A percentile compares a stretch with the other conserved stretches of the same genome.
phyloP scores from a whole-genome alignment of 2,888 invertebrate genomes.

The Agrotis puta region DNA sequence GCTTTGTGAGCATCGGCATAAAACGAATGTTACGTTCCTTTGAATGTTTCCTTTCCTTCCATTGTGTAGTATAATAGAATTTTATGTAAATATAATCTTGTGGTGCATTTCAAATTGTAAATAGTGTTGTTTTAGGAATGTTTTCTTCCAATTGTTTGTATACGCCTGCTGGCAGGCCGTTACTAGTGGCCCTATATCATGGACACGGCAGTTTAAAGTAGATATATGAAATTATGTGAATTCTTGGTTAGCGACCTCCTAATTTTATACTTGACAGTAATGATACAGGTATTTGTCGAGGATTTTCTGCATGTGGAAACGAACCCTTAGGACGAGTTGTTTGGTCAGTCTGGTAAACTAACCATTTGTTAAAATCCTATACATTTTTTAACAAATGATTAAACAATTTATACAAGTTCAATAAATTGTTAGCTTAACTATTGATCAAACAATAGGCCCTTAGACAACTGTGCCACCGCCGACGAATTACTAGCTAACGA shows the following conservation, averaged over 20 bases:
- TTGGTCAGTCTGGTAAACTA: too few relatives aligned
- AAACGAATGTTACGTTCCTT: conserved; percentile 8
- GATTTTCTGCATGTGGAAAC: too few relatives aligned
- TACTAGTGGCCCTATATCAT: conserved; percentile 11
- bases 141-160: conserved; percentile 50
- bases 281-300: too few relatives aligned
- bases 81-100: conserved; percentile 39
- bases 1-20: background rate
- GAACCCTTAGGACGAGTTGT: too few relatives aligned
- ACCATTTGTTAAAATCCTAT: too few relatives aligned
- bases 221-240: conserved; percentile 9
- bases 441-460: too few relatives aligned
- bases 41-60: conserved; percentile 23
- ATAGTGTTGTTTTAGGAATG: conserved; percentile 44
- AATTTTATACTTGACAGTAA: too few relatives aligned
- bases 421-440: too few relatives aligned
- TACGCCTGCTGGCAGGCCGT: conserved; percentile 64
- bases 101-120: conserved; percentile 61
- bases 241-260: background rate
- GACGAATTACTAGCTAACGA: background rate
- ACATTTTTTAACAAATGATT: too few relatives aligned
- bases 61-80: conserved; percentile 16
- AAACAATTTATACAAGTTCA: too few relatives aligned
- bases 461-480: background rate
- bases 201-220: conserved; percentile 5